Evolutionary conservation across 2,113 vertebrate genomes (phyloP).

Genomic region (Chamaetylas fuelleborni): DNA sequence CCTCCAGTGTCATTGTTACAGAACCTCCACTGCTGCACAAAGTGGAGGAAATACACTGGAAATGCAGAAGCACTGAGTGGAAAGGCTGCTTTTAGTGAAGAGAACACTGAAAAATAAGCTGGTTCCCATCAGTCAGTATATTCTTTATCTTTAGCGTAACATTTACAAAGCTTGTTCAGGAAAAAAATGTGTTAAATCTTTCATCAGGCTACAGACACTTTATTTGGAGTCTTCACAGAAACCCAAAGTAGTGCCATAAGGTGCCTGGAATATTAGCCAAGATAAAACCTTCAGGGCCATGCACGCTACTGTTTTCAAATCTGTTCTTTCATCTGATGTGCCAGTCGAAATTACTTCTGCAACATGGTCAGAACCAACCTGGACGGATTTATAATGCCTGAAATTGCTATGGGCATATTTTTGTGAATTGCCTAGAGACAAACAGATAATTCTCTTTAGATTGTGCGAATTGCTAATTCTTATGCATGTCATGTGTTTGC

Average conservation of each 20-base stretch:
- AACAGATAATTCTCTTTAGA: conserved; percentile 64
- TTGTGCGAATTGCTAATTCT: conserved; percentile 55
- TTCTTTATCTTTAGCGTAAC: neutral
- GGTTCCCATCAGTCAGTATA: conserved; percentile 39
- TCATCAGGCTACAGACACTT: conserved; percentile 61
- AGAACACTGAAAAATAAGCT: conserved; percentile 15
- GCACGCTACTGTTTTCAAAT: conserved; percentile 76
- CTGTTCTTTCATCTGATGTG: conserved; percentile 75
- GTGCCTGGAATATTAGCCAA: conserved; percentile 74
- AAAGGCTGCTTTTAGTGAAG: neutral
- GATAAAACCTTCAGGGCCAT: conserved; percentile 72
- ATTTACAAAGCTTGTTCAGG: conserved; percentile 37
- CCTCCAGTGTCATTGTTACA: neutral
- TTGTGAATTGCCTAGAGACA: conserved; percentile 65
- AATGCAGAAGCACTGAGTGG: neutral
- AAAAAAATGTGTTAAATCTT: conserved; percentile 63
- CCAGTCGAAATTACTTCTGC: conserved; percentile 77
- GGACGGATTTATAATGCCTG: conserved; percentile 66
- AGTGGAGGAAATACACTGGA: neutral
- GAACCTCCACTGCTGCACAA: neutral
- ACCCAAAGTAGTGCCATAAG: conserved; percentile 66
- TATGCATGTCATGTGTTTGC: conserved; percentile 54
- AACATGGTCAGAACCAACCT: conserved; percentile 73
- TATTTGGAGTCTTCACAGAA: conserved; percentile 54
- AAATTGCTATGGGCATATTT: conserved; percentile 65